phyloP scores from a whole-genome alignment of 1,140 invertebrate genomes.

The Andrena cerasifolii region DNA sequence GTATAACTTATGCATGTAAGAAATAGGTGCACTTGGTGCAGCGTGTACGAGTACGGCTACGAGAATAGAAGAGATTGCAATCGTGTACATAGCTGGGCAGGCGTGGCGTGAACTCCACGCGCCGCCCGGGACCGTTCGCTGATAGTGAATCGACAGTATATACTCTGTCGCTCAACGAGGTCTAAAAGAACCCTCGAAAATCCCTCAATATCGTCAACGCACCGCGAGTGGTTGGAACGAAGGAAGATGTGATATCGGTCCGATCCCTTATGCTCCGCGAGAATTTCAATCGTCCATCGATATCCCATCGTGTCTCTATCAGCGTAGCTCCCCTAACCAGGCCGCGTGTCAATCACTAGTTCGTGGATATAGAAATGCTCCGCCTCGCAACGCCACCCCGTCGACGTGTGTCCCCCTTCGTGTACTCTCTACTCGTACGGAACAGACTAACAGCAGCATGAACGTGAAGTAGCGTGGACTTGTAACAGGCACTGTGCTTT shows the following conservation, averaged over 20 bases:
- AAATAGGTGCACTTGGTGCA: conserved; percentile 37
- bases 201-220: conserved; percentile 52
- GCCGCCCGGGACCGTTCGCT: conserved; percentile 11
- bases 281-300: not conserved
- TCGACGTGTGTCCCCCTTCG: not conserved
- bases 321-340: not conserved
- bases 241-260: conserved; percentile 35
- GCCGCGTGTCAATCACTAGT: not conserved
- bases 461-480: conserved; percentile 45
- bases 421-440: conserved; percentile 19
- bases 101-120: conserved; percentile 5
- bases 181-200: not conserved
- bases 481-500: conserved; percentile 68
- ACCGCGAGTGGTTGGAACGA: conserved; percentile 37
- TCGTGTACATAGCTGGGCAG: conserved; percentile 8
- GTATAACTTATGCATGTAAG: conserved; percentile 28
- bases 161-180: not conserved
- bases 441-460: conserved; percentile 32
- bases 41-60: not conserved
- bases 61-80: conserved; percentile 18
- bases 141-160: conserved; percentile 26
- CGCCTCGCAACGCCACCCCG: not conserved
- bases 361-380: not conserved
- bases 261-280: no score
- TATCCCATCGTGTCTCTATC: not conserved